These are phyloP conservation scores for Anguilla anguilla DNA, from an alignment of 2,797 vertebrate species.

Conservation along the genomic window DNA sequence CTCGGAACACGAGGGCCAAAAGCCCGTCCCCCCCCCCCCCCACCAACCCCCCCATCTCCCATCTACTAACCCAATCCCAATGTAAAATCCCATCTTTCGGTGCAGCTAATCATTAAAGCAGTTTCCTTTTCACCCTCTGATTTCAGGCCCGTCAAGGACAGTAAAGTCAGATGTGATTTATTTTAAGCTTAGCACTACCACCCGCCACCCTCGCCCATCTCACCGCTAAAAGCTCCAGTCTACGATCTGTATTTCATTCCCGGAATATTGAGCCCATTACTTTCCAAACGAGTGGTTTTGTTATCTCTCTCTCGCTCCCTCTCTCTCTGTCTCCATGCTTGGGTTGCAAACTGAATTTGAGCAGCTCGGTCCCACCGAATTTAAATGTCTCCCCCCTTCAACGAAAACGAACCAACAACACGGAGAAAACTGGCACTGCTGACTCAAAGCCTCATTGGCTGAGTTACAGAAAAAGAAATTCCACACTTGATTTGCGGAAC, in stretches of 20 bases:
- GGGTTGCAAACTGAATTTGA: neutral
- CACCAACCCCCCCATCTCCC: neutral
- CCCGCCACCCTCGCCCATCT: neutral
- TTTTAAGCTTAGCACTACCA: neutral
- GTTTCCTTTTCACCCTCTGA: conserved; percentile 2
- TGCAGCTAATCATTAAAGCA: neutral
- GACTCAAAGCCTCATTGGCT: neutral
- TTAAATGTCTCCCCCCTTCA: neutral
- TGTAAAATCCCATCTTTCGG: neutral
- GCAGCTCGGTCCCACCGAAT: neutral
- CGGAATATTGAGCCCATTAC: neutral
- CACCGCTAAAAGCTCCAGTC: neutral
- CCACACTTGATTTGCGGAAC: neutral
- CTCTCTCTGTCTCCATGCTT: neutral
- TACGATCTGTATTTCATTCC: neutral
- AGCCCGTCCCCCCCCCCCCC: no score
- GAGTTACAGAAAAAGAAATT: neutral
- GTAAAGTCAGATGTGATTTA: neutral
- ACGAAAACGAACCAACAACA: neutral
- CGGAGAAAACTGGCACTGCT: neutral
- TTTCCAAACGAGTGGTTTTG: neutral
- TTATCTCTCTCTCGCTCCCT: neutral
- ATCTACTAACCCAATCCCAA: neutral
- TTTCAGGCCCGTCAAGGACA: conserved; percentile 1
- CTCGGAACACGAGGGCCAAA: neutral